phyloP scores from a whole-genome alignment of 2,113 vertebrate species.

The Tinamus guttatus region DNA sequence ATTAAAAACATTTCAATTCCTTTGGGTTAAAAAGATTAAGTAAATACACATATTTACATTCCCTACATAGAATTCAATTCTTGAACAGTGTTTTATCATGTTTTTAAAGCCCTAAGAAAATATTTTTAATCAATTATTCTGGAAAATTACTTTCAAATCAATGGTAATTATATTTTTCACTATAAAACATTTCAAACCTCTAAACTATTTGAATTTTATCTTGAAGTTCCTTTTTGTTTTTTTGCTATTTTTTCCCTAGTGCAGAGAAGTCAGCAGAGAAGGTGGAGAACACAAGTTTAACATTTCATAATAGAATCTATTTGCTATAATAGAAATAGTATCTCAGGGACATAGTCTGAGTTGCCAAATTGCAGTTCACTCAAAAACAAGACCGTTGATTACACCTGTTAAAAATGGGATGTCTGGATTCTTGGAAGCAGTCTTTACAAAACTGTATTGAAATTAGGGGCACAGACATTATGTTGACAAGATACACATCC shows the following conservation, averaged over 20 bases:
- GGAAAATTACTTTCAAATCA: background rate
- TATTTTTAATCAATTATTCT: background rate
- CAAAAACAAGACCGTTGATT: background rate
- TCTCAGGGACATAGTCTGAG: background rate
- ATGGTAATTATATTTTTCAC: background rate
- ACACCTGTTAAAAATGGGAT: background rate
- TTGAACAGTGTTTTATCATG: background rate
- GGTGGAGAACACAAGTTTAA: background rate
- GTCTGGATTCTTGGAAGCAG: background rate
- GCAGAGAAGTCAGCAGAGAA: background rate
- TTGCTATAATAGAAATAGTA: background rate
- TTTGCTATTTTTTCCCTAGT: background rate
- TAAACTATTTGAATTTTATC: background rate
- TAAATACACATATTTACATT: fast-evolving
- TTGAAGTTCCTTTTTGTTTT: background rate
- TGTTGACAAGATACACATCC: background rate
- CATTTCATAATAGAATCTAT: background rate
- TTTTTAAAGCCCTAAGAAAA: background rate
- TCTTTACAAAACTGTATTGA: background rate
- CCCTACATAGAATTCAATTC: background rate
- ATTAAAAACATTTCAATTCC: background rate
- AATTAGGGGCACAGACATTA: background rate
- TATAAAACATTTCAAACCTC: background rate
- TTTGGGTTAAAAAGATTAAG: background rate
- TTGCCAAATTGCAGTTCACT: background rate